phyloP scores from a whole-genome alignment of 2,113 vertebrate species.

The Merops nubicus region DNA sequence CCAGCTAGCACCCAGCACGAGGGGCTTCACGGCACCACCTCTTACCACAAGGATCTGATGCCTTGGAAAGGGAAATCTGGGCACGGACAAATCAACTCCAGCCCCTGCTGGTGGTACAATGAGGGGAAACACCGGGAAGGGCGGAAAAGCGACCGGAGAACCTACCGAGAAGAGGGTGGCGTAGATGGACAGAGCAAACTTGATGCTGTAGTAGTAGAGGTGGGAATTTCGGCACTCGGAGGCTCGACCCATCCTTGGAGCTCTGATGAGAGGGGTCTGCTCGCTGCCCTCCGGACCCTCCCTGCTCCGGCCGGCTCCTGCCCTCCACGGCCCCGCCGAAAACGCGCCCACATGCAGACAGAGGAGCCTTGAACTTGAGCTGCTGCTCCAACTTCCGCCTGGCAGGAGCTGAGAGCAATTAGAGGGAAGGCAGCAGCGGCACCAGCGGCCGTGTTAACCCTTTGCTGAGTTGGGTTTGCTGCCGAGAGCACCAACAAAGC shows the following conservation, averaged over 20 bases:
- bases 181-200: constrained; percentile 86
- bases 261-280: not conserved
- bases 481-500: not conserved
- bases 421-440: not conserved
- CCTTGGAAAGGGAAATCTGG: not conserved
- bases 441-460: not conserved
- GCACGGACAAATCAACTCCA: not conserved
- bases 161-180: constrained; percentile 90
- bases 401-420: not conserved
- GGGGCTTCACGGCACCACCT: rapidly evolving
- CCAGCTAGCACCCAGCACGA: rapidly evolving
- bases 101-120: rapidly evolving
- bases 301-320: not conserved
- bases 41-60: not conserved
- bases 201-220: constrained; percentile 85
- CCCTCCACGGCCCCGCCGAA: not conserved
- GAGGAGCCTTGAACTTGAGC: not conserved
- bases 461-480: not conserved
- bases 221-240: constrained; percentile 69
- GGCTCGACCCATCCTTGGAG: not conserved
- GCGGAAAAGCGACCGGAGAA: not conserved
- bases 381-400: constrained; percentile 37
- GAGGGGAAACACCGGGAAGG: not conserved
- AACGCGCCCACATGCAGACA: not conserved
- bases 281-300: not conserved